phyloP scores from a whole-genome alignment of 2,113 vertebrate species.

The Aix galericulata region DNA sequence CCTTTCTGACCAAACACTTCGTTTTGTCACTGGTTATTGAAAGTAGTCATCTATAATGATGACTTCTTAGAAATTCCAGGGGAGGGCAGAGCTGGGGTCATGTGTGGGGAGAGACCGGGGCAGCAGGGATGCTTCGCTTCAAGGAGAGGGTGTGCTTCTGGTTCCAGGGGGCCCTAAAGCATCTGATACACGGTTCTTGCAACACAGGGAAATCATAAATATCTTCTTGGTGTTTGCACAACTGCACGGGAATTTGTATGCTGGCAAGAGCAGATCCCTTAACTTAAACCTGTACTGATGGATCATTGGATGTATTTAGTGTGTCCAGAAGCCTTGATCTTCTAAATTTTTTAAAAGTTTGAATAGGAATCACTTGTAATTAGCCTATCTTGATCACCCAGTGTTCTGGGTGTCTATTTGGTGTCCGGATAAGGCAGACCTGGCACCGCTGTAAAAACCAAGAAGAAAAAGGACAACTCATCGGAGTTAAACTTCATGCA shows the following conservation, averaged over 20 bases:
- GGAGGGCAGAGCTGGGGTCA: not conserved
- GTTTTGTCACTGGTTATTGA: not conserved
- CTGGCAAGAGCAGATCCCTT: not conserved
- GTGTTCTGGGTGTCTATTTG: not conserved
- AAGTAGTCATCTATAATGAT: not conserved
- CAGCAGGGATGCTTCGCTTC: fast-evolving
- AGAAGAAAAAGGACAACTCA: not conserved
- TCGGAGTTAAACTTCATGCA: not conserved
- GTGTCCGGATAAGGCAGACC: not conserved
- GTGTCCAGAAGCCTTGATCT: not conserved
- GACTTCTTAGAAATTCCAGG: not conserved
- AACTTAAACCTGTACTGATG: not conserved
- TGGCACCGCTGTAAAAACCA: not conserved
- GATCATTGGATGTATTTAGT: not conserved
- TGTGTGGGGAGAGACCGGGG: not conserved
- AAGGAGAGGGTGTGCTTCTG: not conserved
- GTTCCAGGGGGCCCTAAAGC: not conserved
- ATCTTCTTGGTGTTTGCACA: not conserved
- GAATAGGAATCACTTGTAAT: not conserved
- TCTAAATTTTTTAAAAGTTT: not conserved
- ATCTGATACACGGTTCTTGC: not conserved
- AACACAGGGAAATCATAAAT: not conserved
- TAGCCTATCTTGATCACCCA: not conserved
- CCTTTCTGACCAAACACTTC: not conserved
- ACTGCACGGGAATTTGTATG: not conserved